Conservation (phyloP, 2,888 invertebrate genomes). For the Branchipolynoe longqiensis region DNA sequence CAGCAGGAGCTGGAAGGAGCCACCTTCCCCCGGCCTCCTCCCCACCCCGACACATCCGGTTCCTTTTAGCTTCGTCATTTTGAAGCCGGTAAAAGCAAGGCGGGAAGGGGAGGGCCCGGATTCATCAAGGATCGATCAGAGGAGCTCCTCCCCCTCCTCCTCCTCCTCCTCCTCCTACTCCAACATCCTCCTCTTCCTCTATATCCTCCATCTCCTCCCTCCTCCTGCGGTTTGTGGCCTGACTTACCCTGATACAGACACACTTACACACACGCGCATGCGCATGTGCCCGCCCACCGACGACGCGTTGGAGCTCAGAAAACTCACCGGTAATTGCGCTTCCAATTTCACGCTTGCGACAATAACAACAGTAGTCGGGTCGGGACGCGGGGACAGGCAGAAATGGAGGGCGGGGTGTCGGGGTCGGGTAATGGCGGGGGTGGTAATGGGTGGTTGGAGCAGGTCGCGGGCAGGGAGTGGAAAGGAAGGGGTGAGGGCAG, state of each 20-base stretch:
- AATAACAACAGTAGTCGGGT: slow-evolving; percentile 42
- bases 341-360: slow-evolving; percentile 41
- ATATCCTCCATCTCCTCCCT: background rate
- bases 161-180: no score
- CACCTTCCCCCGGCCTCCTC: background rate
- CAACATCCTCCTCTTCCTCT: no score
- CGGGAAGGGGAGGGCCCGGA: slow-evolving; percentile 5
- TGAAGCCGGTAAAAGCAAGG: slow-evolving; percentile 24
- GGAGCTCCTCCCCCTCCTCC: background rate
- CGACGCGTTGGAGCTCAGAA: background rate
- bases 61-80: background rate
- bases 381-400: no score
- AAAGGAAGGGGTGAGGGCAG: no score
- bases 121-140: slow-evolving; percentile 41
- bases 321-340: slow-evolving; percentile 22
- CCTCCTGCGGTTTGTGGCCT: background rate
- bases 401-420: no score
- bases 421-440: no score
- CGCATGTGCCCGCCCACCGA: background rate
- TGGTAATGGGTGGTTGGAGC: no score
- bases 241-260: background rate
- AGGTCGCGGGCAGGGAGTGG: no score
- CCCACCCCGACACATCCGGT: background rate
- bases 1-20: background rate
- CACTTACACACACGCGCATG: background rate